phyloP scores from a whole-genome alignment of 2,888 invertebrate species.

The Eupithecia centaureata region DNA sequence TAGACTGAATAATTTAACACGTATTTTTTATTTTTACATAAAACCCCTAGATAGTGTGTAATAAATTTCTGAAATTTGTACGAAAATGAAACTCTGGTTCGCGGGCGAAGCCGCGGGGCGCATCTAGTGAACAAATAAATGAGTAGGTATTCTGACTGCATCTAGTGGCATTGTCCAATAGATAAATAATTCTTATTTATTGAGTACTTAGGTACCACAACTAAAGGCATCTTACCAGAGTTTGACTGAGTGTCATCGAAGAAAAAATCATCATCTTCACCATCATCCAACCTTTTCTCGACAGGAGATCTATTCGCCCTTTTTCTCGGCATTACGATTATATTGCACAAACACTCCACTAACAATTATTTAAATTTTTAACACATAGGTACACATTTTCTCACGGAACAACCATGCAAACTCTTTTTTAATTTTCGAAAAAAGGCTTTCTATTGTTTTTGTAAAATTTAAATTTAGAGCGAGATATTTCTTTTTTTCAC shows the following conservation, averaged over 20 bases:
- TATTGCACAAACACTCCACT: constrained; percentile 52
- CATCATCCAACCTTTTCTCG: constrained; percentile 69
- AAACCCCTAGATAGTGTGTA: too few relatives aligned
- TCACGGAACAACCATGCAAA: too few relatives aligned
- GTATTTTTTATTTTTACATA: too few relatives aligned
- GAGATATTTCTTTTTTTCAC: constrained; percentile 20
- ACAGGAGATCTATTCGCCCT: constrained; percentile 64
- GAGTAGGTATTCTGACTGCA: too few relatives aligned
- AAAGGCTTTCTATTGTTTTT: background rate
- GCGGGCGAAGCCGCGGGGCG: too few relatives aligned
- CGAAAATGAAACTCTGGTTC: too few relatives aligned
- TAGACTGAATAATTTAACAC: too few relatives aligned
- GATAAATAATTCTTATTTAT: background rate
- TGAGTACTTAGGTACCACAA: too few relatives aligned
- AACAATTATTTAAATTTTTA: background rate
- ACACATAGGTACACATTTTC: background rate
- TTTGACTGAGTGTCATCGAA: constrained; percentile 77
- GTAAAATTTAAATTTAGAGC: constrained; percentile 24
- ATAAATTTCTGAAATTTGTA: too few relatives aligned
- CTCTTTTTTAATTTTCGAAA: background rate
- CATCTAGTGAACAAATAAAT: too few relatives aligned
- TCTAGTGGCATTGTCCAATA: too few relatives aligned
- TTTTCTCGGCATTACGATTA: constrained; percentile 72
- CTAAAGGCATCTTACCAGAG: constrained; percentile 60
- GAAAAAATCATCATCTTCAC: constrained; percentile 76